Evolutionary conservation across 2,888 invertebrate species (phyloP), one percentile per base, ranked within the genome.

Genomic region (Mycogona germanica): DNA sequence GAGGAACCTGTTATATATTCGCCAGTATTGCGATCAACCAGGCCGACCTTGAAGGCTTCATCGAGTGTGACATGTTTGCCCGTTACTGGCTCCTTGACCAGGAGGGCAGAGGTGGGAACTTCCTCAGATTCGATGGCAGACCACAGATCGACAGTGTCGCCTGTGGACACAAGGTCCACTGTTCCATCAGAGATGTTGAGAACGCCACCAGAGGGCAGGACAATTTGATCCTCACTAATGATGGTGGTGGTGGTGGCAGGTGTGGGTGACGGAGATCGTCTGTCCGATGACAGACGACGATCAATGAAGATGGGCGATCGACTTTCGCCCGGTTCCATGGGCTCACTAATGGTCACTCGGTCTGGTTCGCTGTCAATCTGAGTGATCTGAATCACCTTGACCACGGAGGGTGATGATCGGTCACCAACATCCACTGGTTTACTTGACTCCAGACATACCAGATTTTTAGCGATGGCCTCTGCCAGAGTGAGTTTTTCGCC

Each of bases 1-100:
- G 84, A 83, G 0, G 76, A 71, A 53, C 12, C 21, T 3, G 12
- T 80, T 55, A 73, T 76, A 61, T 87, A 82, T 51, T 81, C 78
- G 3, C 81, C 82, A 0, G 80, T 79, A 53, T 75, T 72, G 51
- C 77, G 77, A 69, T 92, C 80, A 52, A 89, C 81, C 55, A 88
- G 78, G 6, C 87, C 87, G 57, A 81, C 75, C 65, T 83, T 78
- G 60, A 86, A 78, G 2, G 91, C 91, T 50, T 84, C 81, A 68
- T 86, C 83, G 62, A 87, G 77, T 1, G 85, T 84, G 60, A 88
- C 74, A 65, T 81, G 79, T 66, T 86, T 80, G 2, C 86, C 87
- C 1, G 87, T 84, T 62, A 77, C 78, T 0, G 91, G 87, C 69
- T 92, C 88, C 53, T 67, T 67, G 59, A 73, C 28, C 41, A 51